These are phyloP conservation scores for Stomatorhinus walkeri DNA, from an alignment of 2,797 vertebrate genomes.

Conservation along the genomic window DNA sequence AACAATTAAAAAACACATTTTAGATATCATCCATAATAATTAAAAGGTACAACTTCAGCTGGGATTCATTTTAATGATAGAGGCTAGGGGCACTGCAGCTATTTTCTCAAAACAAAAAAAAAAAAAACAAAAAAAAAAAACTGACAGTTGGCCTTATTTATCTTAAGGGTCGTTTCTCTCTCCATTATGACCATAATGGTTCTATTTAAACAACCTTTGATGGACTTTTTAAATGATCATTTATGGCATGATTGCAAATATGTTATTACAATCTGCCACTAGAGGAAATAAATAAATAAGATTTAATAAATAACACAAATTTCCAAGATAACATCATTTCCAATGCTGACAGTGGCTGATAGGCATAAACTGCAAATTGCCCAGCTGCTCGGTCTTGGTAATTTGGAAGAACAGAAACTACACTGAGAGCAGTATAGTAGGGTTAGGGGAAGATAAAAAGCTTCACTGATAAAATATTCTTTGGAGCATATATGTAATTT, in stretches of 20 bases:
- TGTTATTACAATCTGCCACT: background rate
- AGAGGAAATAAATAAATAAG: conserved; percentile 1
- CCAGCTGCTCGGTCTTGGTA: background rate
- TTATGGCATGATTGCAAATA: conserved; percentile 11
- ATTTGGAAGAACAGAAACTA: background rate
- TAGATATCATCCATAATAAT: background rate
- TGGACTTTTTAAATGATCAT: conserved; percentile 18
- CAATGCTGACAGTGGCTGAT: background rate
- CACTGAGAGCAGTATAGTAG: background rate
- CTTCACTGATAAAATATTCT: background rate
- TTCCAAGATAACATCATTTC: background rate
- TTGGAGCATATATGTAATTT: background rate
- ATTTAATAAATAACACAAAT: conserved; percentile 10
- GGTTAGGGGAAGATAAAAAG: background rate
- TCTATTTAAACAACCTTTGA: conserved; percentile 4
- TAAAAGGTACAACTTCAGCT: background rate
- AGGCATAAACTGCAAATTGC: background rate
- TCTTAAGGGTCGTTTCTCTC: background rate
- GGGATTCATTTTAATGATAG: background rate
- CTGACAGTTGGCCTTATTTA: background rate
- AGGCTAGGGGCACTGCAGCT: background rate
- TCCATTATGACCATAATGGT: background rate
- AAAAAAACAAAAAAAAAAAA: background rate
- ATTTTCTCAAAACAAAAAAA: background rate
- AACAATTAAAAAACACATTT: background rate